Percentiles rank a stretch among this genome's conserved stretches.
Evolutionary conservation across 1,140 invertebrate species (phyloP).

Genomic region (Drosophila ogumai): DNA sequence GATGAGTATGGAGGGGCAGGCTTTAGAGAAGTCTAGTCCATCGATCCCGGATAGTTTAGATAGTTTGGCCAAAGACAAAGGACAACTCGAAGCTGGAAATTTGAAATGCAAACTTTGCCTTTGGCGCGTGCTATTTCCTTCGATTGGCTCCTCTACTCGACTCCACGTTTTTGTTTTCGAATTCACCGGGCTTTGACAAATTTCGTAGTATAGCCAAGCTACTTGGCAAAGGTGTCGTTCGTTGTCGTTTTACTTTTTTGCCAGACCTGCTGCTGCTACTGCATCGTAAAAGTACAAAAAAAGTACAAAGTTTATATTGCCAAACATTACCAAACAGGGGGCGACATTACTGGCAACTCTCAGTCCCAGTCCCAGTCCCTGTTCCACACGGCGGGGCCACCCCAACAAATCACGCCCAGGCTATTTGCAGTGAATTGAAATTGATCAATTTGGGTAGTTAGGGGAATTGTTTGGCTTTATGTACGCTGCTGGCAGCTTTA

Average conservation of each 20-base stretch:
- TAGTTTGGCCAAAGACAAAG: conserved; percentile 15
- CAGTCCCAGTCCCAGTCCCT: background rate
- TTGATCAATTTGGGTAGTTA: conserved; percentile 80
- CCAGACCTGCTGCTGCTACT: background rate
- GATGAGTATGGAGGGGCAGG: background rate
- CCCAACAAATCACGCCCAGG: conserved; percentile 74
- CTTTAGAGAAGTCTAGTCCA: background rate
- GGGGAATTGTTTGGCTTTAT: conserved; percentile 72
- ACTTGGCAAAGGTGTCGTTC: conserved; percentile 55
- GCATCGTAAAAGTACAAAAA: conserved; percentile 59
- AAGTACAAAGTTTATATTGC: conserved; percentile 65
- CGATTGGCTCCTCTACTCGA: conserved; percentile 10
- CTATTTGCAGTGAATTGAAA: conserved; percentile 81
- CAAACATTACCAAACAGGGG: conserved; percentile 57
- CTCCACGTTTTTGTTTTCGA: conserved; percentile 31
- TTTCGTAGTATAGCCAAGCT: conserved; percentile 40
- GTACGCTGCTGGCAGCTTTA: conserved; percentile 65
- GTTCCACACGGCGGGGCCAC: conserved; percentile 13
- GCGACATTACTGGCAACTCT: conserved; percentile 52
- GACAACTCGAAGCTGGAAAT: conserved; percentile 31
- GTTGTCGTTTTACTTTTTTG: conserved; percentile 26
- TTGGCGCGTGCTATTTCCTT: conserved; percentile 19
- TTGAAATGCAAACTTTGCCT: conserved; percentile 43
- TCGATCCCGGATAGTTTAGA: conserved; percentile 4
- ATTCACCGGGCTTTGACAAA: conserved; percentile 59